Conservation (phyloP, 2,113 vertebrate species). For the Paralichthys olivaceus region DNA sequence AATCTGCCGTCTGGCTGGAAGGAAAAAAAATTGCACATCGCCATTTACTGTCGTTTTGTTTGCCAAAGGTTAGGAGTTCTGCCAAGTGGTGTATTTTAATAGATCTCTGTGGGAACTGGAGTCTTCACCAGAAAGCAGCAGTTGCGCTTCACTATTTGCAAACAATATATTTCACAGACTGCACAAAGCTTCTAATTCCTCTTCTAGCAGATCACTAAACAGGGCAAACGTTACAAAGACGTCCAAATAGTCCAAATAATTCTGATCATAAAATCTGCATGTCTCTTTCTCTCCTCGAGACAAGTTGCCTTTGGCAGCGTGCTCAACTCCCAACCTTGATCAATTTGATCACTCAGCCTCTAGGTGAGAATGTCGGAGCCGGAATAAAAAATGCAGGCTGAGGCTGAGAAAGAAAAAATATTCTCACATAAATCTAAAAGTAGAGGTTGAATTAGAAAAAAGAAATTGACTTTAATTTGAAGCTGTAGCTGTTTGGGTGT, state of each 20-base stretch:
- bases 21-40: not conserved
- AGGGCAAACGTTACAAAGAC: not conserved
- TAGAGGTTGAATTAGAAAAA: not conserved
- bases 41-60: not conserved
- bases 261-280: too few relatives aligned
- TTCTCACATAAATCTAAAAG: not conserved
- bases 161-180: too few relatives aligned
- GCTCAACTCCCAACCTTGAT: not conserved
- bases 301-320: not conserved
- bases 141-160: too few relatives aligned
- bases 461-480: not conserved
- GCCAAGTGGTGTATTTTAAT: not conserved
- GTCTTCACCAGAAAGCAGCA: not conserved
- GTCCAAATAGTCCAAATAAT: too few relatives aligned
- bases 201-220: not conserved
- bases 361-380: not conserved
- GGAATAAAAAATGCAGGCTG: not conserved
- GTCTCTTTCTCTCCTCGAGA: not conserved
- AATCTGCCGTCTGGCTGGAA: not conserved
- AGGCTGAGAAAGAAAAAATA: not conserved
- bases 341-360: not conserved
- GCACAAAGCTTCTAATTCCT: not conserved
- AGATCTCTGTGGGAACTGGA: not conserved
- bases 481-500: not conserved
- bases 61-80: not conserved